Base-by-base conservation (phyloP, 2,888 invertebrate species). In the Calameuta filiformis region DNA sequence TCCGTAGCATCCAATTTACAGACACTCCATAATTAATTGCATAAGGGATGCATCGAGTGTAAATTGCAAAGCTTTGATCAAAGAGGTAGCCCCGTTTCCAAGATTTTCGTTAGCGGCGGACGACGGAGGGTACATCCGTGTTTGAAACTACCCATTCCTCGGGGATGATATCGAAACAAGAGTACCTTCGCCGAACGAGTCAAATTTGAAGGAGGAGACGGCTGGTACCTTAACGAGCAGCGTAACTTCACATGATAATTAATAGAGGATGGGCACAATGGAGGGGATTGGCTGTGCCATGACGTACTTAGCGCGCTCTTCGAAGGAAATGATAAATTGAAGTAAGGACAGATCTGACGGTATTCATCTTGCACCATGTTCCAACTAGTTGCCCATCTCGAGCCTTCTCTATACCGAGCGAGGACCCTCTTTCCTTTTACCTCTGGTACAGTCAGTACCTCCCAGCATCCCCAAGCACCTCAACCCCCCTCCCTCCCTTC, bases 291-390 rank as follows among this genome's bases (percentile, higher is more conserved):
- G 56, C 35, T 23, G 23, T 23, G 23, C 23, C 23, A 23, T 23
- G 82, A 80, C 80, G 80, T 81, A 80, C 82, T 83, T 79, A 80
- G 80, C 77, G 80, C 80, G 80, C 80, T 82, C 81, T 84, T 82
- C 84, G 86, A 86, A 85, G 86, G 85, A 86, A 85, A 86, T 86
- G 87, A 86, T 86, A 86, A 87, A 87, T 86, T 85, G 87, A 85
- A 84, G 83, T 84, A 85, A 84, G 81, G 83, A 86, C 87, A 86
- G 85, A 86, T 85, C 85, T 83, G 84, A 83, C 30, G 56, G 69
- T n/a, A 69, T 75, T 71, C 73, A 74, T 73, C 56, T 56, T 23
- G 56, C 23, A 23, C 56, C 23, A 56, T 23, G 56, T 9, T 56
- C 56, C 56, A 56, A 56, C 56, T 56, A 56, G 56, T 56, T 56